Evolutionary conservation across 92 coral and sea anemone species (phyloP), one percentile per base, ranked within the genome.

Genomic region (Bergia puertoricense): DNA sequence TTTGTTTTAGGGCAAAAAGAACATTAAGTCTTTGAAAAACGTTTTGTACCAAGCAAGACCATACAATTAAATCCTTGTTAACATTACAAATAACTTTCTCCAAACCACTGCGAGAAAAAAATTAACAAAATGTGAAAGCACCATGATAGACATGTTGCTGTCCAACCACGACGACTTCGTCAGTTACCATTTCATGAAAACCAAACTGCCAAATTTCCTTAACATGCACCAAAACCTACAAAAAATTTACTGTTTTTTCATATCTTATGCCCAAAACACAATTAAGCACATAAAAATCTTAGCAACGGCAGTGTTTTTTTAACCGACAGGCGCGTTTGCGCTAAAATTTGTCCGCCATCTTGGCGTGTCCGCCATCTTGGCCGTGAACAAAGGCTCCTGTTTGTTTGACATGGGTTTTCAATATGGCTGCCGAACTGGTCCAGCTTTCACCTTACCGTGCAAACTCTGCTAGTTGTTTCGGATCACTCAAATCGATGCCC

Each of bases 381-480:
- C 92, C 95, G 91, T 86, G 92, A 93, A 92, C 97, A 94, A 93
- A 92, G 93, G 94, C 94, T 93, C 96, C 92, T 90, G 97, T 96
- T 94, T 90, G 97, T 96, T 94, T 95, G 98, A 95, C 94, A 94
- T 94, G 95, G 97, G 95, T 88, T 95, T 93, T 92, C 98, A 97
- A 97, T 77, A 97, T 97, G 99, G 99, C 99, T 94, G 99, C 98
- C 99, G 92, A 94, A 94, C 92, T 88, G 92, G 92, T 83, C 92
- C 92, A 94, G 91, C 88, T 92, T 93, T 90, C 91, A 88, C 66
- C 91, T 91, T 94, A 97, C 99, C 99, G 95, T 77, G 99, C 99
- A 95, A 97, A 97, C 95, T 97, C 99, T n/a, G 99, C 99, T 92
- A 97, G 92, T 94, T 97, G 99, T 86, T 97, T 97, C 62, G 99